Evolutionary conservation across 2,797 vertebrate species (phyloP).

Genomic region (Hyperoplus lanceolatus): DNA sequence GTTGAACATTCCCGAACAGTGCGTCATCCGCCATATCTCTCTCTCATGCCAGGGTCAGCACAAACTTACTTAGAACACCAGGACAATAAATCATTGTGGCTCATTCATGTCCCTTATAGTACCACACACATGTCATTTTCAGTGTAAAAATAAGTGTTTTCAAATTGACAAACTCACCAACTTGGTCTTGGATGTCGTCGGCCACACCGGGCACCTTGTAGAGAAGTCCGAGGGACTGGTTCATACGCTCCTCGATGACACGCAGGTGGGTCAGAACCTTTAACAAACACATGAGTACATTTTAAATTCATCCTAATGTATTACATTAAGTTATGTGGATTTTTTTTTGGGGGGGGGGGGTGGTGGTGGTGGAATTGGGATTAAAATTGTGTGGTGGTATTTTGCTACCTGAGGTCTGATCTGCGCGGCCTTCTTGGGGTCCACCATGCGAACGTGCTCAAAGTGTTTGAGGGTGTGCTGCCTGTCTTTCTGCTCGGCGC

Average conservation of each 20-base stretch:
- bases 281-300: slow-evolving; percentile 20
- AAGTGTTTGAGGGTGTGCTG: slow-evolving; percentile 98
- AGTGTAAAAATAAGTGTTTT: not conserved
- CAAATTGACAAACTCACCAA: slow-evolving; percentile 86
- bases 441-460: slow-evolving; percentile 97
- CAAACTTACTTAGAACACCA: not conserved
- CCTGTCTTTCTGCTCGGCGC: slow-evolving; percentile 97
- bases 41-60: slow-evolving; percentile 1
- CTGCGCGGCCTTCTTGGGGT: slow-evolving; percentile 98
- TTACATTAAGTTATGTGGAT: not conserved
- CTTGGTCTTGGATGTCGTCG: slow-evolving; percentile 98
- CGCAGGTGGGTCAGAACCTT: slow-evolving; percentile 98
- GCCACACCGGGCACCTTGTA: slow-evolving; percentile 96
- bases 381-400: too few relatives aligned
- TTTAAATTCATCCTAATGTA: not conserved
- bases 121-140: not conserved
- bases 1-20: slow-evolving; percentile 33
- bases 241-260: slow-evolving; percentile 98
- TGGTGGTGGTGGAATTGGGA: too few relatives aligned
- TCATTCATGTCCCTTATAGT: not conserved
- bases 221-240: slow-evolving; percentile 96
- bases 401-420: slow-evolving; percentile 91
- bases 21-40: slow-evolving; percentile 9
- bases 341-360: too few relatives aligned
- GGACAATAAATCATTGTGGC: not conserved